Percentiles rank a stretch among this genome's conserved stretches.
Conservation (phyloP, 2,113 vertebrate species). For the Ochotona princeps region DNA sequence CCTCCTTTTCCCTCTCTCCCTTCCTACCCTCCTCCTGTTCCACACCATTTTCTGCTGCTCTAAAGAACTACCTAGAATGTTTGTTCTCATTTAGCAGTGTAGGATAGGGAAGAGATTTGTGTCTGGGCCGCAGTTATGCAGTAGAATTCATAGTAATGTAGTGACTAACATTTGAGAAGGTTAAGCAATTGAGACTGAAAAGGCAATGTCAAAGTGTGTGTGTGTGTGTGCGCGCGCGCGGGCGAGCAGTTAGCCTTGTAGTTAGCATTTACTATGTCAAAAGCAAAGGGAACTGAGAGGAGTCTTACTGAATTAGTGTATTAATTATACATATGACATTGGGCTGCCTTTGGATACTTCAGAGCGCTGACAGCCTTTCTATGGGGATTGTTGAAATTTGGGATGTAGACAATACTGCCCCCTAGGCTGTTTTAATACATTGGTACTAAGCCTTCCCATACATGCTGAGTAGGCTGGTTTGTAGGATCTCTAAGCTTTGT, state of each 20-base stretch:
- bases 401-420: constrained; percentile 77
- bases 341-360: constrained; percentile 70
- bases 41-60: constrained; percentile 37
- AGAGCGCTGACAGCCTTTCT: constrained; percentile 46
- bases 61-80: constrained; percentile 76
- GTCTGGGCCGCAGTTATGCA: neutral
- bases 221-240: neutral
- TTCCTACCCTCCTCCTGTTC: neutral
- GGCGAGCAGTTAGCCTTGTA: constrained; percentile 48
- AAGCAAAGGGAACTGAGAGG: constrained; percentile 20
- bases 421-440: constrained; percentile 62
- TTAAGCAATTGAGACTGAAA: constrained; percentile 43
- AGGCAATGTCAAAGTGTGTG: neutral
- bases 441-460: neutral
- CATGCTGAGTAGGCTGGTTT: neutral
- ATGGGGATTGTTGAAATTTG: constrained; percentile 56
- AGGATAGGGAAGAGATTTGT: neutral
- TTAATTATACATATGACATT: constrained; percentile 62
- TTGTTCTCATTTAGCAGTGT: constrained; percentile 74
- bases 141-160: constrained; percentile 35
- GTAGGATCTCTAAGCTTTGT: constrained; percentile 13
- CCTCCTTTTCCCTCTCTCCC: neutral
- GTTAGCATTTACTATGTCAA: constrained; percentile 13
- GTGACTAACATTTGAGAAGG: neutral
- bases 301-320: constrained; percentile 47